Base-by-base conservation (phyloP, 2,888 invertebrate species). In the Cataglyphis rosenhaueri region DNA sequence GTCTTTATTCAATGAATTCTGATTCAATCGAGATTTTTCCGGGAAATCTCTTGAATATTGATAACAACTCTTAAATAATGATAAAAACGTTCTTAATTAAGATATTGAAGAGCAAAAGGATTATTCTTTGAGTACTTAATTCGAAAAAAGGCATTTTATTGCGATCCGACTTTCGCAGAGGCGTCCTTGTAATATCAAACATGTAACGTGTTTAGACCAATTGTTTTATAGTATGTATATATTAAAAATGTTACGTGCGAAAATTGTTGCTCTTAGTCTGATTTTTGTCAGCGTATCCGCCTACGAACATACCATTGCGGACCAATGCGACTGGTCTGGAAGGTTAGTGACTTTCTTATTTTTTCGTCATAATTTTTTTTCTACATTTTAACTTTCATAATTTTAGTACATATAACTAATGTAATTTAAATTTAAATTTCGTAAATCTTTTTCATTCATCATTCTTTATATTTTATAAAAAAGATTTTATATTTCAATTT, bases 311-410 rank as follows among this genome's bases (percentile, higher is more conserved):
- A 81, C 73, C 59, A 81, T 90, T 48, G 94, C 92, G 29, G 94
- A 94, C 87, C 94, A 94, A 88, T 94, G 94, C 89, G 94, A 94
- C 85, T 94, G 94, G 94, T 93, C 91, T 86, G 94, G 94, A 92
- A 94, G 94, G 94, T 94, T 89, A 89, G 93, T 94, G 84, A 25
- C 83, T 59, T 61, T 57, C 66, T 35, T 35, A 21, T 38, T 25
- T 21, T 21, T 21, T 21, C 21, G 61, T 25, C 38, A 9, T 48
- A 5, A 61, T 59, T 48, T 12, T 48, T 8, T 38, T 18, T 71
- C 8, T 10, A 12, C 8, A n/a, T 44, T 44, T 21, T 32, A 57
- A 73, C 57, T 48, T 64, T 48, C 21, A 75, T 12, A 15, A 41
- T 29, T 25, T 12, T 21, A 25, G 38, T 12, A 21, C 44, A 15